Evolutionary conservation across 2,888 invertebrate species (phyloP).

Genomic region (Physocephala rufipes): DNA sequence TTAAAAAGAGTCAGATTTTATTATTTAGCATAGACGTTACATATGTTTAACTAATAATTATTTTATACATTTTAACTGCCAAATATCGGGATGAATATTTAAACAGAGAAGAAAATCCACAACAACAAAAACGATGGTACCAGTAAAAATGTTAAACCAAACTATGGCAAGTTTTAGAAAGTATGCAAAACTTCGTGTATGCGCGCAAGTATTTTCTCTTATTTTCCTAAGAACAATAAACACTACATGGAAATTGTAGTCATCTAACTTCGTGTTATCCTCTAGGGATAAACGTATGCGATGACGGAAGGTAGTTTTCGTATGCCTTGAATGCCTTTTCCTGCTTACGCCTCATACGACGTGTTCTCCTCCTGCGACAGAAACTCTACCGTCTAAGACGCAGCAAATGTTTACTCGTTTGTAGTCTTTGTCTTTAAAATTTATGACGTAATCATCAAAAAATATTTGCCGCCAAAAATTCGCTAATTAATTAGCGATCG

Average conservation of each 20-base stretch:
- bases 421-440: slow-evolving; percentile 35
- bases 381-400: not conserved
- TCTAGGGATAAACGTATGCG: too few species aligned
- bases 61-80: too few species aligned
- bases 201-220: slow-evolving; percentile 4
- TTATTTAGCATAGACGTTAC: too few species aligned
- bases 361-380: not conserved
- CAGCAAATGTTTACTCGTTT: not conserved
- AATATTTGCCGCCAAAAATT: slow-evolving; percentile 47
- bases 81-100: not conserved
- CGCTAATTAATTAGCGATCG: slow-evolving; percentile 48
- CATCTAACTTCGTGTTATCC: not conserved
- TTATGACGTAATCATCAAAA: slow-evolving; percentile 48
- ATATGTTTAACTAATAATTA: too few species aligned
- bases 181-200: not conserved
- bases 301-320: slow-evolving; percentile 24
- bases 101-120: slow-evolving; percentile 28
- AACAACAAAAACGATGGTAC: not conserved
- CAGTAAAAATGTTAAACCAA: not conserved
- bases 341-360: slow-evolving; percentile 6
- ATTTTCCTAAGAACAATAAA: slow-evolving; percentile 25
- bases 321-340: slow-evolving; percentile 35
- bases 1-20: too few species aligned
- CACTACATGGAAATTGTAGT: slow-evolving; percentile 16
- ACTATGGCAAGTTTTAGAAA: not conserved